These are phyloP conservation scores for Hemibagrus wyckioides DNA, from an alignment of 2,113 vertebrate genomes.

Conservation along the genomic window DNA sequence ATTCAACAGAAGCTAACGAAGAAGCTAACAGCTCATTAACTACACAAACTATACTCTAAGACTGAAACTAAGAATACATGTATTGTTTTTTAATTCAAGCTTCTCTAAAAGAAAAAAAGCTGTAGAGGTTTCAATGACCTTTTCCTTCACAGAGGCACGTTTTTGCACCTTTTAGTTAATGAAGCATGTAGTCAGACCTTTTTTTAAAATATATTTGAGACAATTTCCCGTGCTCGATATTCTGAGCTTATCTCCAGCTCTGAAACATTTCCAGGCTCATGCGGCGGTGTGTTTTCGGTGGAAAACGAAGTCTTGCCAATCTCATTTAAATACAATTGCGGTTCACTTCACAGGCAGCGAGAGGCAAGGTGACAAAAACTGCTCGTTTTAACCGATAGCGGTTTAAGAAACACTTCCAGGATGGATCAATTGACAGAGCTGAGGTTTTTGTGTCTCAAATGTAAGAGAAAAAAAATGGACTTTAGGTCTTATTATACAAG, in stretches of 20 bases:
- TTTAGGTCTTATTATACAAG: background rate
- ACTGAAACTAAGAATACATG: too few species aligned
- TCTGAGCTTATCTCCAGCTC: background rate
- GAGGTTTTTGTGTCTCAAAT: background rate
- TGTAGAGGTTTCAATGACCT: too few species aligned
- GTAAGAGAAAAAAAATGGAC: background rate
- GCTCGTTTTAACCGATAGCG: background rate
- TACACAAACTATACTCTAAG: too few species aligned
- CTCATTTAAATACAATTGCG: constrained; percentile 3
- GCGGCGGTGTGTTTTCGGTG: background rate
- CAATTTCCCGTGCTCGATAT: background rate
- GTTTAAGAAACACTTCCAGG: background rate
- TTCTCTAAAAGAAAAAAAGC: too few species aligned
- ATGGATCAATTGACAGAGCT: background rate
- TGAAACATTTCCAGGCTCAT: background rate
- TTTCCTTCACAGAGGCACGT: background rate
- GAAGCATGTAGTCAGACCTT: background rate
- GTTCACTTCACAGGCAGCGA: background rate
- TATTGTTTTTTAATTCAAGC: too few species aligned
- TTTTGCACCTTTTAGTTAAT: background rate
- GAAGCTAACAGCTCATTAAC: too few species aligned
- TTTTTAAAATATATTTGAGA: background rate
- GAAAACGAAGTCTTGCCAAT: background rate
- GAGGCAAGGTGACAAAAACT: background rate
- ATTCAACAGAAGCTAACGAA: too few species aligned